Evolutionary conservation across 2,797 vertebrate genomes (phyloP).

Genomic region (Artibeus jamaicensis): DNA sequence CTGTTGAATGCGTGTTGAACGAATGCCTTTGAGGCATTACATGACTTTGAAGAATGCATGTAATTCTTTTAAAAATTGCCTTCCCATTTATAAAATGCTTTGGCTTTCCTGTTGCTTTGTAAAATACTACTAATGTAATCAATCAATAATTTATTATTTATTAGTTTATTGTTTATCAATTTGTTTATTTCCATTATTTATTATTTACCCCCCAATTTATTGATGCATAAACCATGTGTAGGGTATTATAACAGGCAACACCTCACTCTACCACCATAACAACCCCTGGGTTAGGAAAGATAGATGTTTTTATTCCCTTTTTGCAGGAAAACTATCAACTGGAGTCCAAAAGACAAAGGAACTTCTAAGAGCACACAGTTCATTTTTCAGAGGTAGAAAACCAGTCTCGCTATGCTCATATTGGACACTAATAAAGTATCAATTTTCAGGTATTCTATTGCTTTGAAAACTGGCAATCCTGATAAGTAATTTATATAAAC

Average conservation of each 20-base stretch:
- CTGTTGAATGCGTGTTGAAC: background rate
- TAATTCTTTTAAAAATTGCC: background rate
- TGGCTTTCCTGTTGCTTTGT: conserved; percentile 9
- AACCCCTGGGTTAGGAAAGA: background rate
- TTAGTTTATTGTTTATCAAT: background rate
- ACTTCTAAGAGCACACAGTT: background rate
- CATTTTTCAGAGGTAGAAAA: background rate
- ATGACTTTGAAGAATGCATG: background rate
- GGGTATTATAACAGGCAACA: background rate
- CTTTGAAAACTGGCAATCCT: background rate
- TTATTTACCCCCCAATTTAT: background rate
- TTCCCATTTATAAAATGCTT: background rate
- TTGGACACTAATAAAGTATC: background rate
- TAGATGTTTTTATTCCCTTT: background rate
- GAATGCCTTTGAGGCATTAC: background rate
- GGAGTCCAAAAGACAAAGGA: background rate
- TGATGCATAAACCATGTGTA: background rate
- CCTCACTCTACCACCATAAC: background rate
- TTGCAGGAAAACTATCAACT: background rate
- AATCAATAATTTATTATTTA: background rate
- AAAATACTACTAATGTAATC: background rate
- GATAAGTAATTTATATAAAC: background rate
- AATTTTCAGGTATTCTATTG: background rate
- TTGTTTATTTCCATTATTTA: background rate
- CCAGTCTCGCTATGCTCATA: background rate